Percentiles rank a stretch among this genome's conserved stretches.
phyloP scores from a whole-genome alignment of 2,888 invertebrate species.

The Xestia sexstrigata region DNA sequence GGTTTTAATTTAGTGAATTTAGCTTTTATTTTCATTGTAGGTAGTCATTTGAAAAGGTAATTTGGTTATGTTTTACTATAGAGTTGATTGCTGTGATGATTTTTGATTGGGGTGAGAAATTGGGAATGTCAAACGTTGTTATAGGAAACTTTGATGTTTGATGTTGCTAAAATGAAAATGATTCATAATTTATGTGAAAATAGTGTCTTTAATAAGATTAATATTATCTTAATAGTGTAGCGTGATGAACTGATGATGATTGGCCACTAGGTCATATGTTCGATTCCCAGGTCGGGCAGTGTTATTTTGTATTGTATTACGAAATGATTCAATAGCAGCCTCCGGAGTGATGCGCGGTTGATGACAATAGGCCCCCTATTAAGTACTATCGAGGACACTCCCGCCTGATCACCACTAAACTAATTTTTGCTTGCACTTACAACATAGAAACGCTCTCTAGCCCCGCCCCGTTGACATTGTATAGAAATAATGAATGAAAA shows the following conservation, averaged over 20 bases:
- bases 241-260: neutral
- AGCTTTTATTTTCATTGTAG: conserved; percentile 53
- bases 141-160: conserved; percentile 33
- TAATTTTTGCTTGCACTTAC: no score
- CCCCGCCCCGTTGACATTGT: no score
- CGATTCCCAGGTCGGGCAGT: neutral
- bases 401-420: no score
- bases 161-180: conserved; percentile 3
- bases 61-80: conserved; percentile 46
- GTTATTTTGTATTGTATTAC: neutral
- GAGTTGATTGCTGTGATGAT: conserved; percentile 50
- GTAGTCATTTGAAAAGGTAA: conserved; percentile 49
- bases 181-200: neutral
- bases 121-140: conserved; percentile 15
- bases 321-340: neutral
- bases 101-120: conserved; percentile 39
- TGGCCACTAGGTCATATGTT: no score
- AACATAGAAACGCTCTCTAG: no score
- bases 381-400: no score
- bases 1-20: conserved; percentile 29
- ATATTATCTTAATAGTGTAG: neutral
- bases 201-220: neutral
- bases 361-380: neutral
- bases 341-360: neutral
- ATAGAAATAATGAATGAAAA: no score